phyloP scores from a whole-genome alignment of 2,888 invertebrate genomes.

The Agonopterix heracliana region DNA sequence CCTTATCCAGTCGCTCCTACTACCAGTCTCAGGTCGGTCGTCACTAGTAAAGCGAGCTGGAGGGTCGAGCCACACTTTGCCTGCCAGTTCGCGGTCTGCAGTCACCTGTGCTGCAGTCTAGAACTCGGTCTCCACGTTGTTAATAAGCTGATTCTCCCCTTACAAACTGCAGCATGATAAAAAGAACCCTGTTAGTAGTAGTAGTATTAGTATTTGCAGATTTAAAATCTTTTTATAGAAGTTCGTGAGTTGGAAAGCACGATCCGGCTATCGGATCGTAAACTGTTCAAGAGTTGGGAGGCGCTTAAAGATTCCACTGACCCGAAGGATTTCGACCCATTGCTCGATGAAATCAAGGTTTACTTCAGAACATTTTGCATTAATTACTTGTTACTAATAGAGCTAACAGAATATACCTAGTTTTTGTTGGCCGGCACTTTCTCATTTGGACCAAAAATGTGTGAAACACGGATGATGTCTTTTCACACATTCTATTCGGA shows the following conservation, averaged over 20 bases:
- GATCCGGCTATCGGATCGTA: slow-evolving; percentile 57
- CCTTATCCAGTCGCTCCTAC: too few relatives aligned
- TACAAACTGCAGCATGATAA: neutral
- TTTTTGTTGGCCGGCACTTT: too few relatives aligned
- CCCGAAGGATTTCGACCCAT: slow-evolving; percentile 44
- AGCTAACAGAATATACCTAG: neutral
- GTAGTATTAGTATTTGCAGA: too few relatives aligned
- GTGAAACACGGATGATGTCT: too few relatives aligned
- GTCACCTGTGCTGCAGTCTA: too few relatives aligned
- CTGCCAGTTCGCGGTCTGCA: too few relatives aligned
- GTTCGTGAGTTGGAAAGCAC: slow-evolving; percentile 56
- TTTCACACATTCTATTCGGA: too few relatives aligned
- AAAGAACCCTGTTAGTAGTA: neutral
- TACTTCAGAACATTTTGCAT: too few relatives aligned
- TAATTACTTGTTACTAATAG: neutral
- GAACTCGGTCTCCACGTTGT: neutral
- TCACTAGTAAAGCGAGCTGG: too few relatives aligned
- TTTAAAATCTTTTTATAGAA: neutral
- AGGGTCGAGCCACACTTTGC: too few relatives aligned
- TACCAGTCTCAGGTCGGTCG: too few relatives aligned
- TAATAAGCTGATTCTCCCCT: neutral
- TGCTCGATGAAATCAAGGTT: slow-evolving; percentile 58
- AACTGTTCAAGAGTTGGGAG: slow-evolving; percentile 63
- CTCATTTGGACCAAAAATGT: too few relatives aligned
- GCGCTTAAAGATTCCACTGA: slow-evolving; percentile 50